Percentiles rank a stretch among this genome's conserved stretches.
Conservation (phyloP, 1,140 invertebrate species). For the Globodera rostochiensis region DNA sequence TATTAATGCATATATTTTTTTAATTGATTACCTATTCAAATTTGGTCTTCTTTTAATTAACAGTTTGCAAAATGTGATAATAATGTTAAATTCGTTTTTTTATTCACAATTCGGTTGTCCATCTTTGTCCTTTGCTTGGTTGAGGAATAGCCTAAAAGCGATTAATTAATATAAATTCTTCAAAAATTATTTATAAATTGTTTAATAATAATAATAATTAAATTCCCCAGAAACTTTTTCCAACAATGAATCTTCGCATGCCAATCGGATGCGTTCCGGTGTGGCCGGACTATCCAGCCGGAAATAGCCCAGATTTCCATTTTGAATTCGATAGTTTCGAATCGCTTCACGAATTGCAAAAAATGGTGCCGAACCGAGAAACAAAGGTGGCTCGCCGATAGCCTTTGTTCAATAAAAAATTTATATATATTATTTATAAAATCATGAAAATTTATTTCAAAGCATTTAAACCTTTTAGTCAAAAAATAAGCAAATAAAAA, state of each 20-base stretch:
- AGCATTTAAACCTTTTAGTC: no score
- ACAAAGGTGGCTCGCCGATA: slow-evolving; percentile 90
- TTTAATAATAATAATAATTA: background rate
- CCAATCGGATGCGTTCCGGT: slow-evolving; percentile 83
- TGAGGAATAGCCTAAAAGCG: background rate
- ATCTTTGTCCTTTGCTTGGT: background rate
- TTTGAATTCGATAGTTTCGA: slow-evolving; percentile 76
- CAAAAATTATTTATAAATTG: background rate
- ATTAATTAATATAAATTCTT: no score
- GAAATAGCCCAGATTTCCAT: slow-evolving; percentile 72
- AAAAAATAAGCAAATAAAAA: no score
- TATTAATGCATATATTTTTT: no score
- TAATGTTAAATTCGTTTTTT: no score
- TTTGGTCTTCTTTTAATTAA: no score
- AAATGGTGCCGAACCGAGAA: slow-evolving; percentile 81
- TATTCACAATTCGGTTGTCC: background rate
- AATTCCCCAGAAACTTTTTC: slow-evolving; percentile 69
- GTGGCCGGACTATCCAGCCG: slow-evolving; percentile 83
- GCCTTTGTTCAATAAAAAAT: slow-evolving; percentile 71
- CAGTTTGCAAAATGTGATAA: no score
- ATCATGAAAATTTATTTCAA: no score
- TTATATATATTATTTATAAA: no score
- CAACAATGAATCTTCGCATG: slow-evolving; percentile 83
- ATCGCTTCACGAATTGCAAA: slow-evolving; percentile 90
- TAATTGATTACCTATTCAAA: no score